A percentile compares a stretch with the other conserved stretches of the same genome.
Evolutionary conservation across 2,113 vertebrate genomes (phyloP).

Genomic region (Cacatua alba): DNA sequence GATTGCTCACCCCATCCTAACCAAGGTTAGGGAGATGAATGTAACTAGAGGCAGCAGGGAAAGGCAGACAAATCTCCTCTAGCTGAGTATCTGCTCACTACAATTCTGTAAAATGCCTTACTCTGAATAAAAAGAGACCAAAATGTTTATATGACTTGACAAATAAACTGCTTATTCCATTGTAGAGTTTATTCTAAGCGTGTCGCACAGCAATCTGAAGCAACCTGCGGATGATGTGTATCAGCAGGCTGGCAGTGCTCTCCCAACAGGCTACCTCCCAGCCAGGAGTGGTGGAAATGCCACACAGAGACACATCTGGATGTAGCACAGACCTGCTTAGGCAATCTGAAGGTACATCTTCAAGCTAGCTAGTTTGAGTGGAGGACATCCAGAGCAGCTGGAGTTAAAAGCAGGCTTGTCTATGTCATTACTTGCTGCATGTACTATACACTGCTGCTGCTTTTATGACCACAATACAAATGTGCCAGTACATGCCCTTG

Average conservation of each 20-base stretch:
- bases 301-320: not conserved
- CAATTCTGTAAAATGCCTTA: not conserved
- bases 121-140: not conserved
- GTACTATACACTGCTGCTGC: not conserved
- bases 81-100: not conserved
- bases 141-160: not conserved
- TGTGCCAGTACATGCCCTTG: not conserved
- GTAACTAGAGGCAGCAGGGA: not conserved
- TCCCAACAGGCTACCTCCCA: not conserved
- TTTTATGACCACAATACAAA: not conserved
- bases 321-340: not conserved
- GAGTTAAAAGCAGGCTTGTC: not conserved
- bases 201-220: not conserved
- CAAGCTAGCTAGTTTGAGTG: not conserved
- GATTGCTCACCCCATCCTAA: not conserved
- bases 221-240: not conserved
- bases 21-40: not conserved
- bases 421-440: not conserved
- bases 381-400: not conserved
- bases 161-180: not conserved
- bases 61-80: not conserved
- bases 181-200: not conserved
- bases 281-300: not conserved
- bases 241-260: not conserved
- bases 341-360: not conserved